Evolutionary conservation across 1,140 invertebrate genomes (phyloP), one percentile per base, ranked within the genome.

Genomic region (Drosophila arizonae): DNA sequence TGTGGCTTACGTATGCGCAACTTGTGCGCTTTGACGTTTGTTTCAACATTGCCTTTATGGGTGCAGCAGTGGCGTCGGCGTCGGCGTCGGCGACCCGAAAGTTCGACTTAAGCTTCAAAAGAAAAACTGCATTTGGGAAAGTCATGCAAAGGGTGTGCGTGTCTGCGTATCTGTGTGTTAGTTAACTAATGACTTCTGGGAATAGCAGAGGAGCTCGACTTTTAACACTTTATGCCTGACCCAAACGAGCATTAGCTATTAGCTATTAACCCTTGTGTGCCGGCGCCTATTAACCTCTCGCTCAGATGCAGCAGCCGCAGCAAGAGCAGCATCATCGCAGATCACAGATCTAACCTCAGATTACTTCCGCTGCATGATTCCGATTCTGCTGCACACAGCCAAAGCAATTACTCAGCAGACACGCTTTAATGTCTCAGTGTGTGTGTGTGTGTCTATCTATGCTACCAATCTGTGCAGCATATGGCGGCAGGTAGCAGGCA

Each of bases 291-390:
- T 86, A 86, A 86, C 79, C 82, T 24, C 36, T 39, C 9, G n/a
- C 15, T 39, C 56, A 21, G 26, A 13, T 64, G 64, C 77, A 71
- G 67, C 79, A 72, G 70, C 80, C 71, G 30, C 63, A 72, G 21
- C 21, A 24, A 24, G 21, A 24, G 21, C 21, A 72, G 70, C 80
- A 74, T 50, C 63, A 72, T 61, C 70, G 43, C 30, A 55, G 50
- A 64, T 45, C 50, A 60, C 21, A 69, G 71, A 62, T 73, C 65
- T 69, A 69, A 57, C 84, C 84, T 84, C 84, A 87, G 88, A 87
- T 87, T 87, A 84, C 84, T 87, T 87, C 84, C 84, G 84, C 73
- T 88, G 84, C 82, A 88, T 65, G 79, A 82, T 79, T 76, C 79
- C 77, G 74, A 64, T 72, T 68, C 64, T 67, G 39, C 33, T 57